Base-by-base conservation (phyloP, 2,113 vertebrate species). In the Desmodus rotundus region DNA sequence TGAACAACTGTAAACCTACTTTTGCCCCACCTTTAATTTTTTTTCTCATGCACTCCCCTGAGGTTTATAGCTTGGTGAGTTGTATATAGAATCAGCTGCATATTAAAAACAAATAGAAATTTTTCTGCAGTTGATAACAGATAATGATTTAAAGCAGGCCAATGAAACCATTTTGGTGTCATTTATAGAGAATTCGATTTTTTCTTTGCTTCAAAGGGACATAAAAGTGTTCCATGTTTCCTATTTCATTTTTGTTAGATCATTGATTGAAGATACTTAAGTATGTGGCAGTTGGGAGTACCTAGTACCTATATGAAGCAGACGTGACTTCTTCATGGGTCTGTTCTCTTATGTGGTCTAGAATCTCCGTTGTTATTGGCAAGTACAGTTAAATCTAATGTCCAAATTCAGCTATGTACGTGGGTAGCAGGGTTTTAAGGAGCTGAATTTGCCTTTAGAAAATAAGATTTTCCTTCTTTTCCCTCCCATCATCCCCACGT, bases 71-170 rank as follows among this genome's bases (percentile, higher is more conserved):
- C 73, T 68, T 13, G 24, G 85, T 89, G 90, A 95, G 63, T 43
- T 96, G 65, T 90, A 97, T 94, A 96, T 77, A 93, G 85, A 97
- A 97, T 96, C 96, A 96, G 91, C 73, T 16, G 70, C 89, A 67
- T 47, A 93, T 56, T 97, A 52, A 93, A 95, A 95, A 87, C 20
- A 91, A 72, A 19, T 24, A 16, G 41, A 50, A 92, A 81, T 10
- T 88, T 93, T 87, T 63, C n/a, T 85, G 5, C 33, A 24, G 19
- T 54, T 1, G 11, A 67, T 61, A n/a, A 10, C 36, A 41, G 85
- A 20, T 89, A 54, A 63, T 19, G 17, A 47, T 84, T 76, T 80
- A 26, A 67, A 65, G 24, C 28, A 80, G 12, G 8, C 11, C 87
- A 92, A 22, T 11, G 67, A 67, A 93, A 93, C 80, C 38, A 2